phyloP scores from a whole-genome alignment of 92 coral and sea anemone species.

The Porites divaricata region DNA sequence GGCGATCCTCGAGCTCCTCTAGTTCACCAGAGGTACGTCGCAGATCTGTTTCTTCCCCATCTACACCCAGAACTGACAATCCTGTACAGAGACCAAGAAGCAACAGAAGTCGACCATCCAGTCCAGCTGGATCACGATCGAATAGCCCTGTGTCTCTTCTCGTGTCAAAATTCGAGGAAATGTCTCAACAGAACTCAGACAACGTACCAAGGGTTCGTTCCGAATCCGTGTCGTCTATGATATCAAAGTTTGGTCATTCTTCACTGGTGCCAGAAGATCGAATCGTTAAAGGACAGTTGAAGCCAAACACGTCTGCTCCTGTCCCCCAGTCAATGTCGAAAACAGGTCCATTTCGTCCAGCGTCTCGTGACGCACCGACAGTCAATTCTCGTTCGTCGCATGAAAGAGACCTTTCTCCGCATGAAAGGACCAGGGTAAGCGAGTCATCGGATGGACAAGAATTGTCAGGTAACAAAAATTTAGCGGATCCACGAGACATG shows the following conservation, averaged over 20 bases:
- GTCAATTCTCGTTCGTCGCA: slow-evolving; percentile 22
- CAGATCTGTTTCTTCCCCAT: slow-evolving; percentile 52
- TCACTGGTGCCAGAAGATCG: slow-evolving; percentile 80
- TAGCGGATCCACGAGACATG: slow-evolving; percentile 36
- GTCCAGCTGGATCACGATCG: slow-evolving; percentile 76
- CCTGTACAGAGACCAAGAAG: slow-evolving; percentile 30
- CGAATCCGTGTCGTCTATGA: slow-evolving; percentile 75
- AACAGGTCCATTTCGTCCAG: slow-evolving; percentile 62
- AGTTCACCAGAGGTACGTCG: slow-evolving; percentile 25
- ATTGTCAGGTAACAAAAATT: slow-evolving; percentile 11
- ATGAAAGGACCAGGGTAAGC: slow-evolving; percentile 2
- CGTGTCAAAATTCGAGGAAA: slow-evolving; percentile 77
- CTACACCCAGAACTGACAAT: slow-evolving; percentile 40
- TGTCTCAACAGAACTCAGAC: slow-evolving; percentile 51
- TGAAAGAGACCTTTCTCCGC: slow-evolving; percentile 20
- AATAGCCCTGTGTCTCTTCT: slow-evolving; percentile 77
- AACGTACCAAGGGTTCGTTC: slow-evolving; percentile 41
- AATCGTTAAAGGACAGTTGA: slow-evolving; percentile 69
- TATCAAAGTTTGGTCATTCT: slow-evolving; percentile 79
- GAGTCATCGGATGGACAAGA: slow-evolving; percentile 22
- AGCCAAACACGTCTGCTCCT: slow-evolving; percentile 37
- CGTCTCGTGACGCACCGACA: slow-evolving; percentile 15
- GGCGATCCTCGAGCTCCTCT: slow-evolving; percentile 43
- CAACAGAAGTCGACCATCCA: slow-evolving; percentile 57
- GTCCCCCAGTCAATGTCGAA: slow-evolving; percentile 12